Evolutionary conservation across 2,113 vertebrate genomes (phyloP).

Genomic region (Xiphorhynchus elegans): DNA sequence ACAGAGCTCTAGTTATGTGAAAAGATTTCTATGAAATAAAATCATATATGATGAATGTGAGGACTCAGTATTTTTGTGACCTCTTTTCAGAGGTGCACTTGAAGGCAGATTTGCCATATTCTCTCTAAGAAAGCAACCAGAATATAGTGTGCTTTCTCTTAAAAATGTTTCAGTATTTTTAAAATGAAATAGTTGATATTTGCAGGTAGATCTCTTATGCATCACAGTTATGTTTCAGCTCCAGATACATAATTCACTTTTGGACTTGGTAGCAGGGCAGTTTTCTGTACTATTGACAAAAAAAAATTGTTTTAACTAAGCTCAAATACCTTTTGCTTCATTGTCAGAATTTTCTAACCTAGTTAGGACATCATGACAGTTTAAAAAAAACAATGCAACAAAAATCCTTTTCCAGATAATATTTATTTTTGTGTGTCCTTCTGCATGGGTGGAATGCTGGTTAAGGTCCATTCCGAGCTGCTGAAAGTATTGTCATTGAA

Average conservation of each 20-base stretch:
- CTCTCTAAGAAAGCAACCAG: not conserved
- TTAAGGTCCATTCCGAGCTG: not conserved
- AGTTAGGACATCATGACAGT: not conserved
- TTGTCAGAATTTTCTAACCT: slow-evolving; percentile 12
- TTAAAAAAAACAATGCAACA: not conserved
- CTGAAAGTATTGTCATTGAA: not conserved
- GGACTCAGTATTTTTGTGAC: not conserved
- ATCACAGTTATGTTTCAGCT: not conserved
- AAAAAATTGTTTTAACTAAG: slow-evolving; percentile 8
- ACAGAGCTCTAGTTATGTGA: not conserved
- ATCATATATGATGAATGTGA: not conserved
- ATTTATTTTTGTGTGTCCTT: slow-evolving; percentile 9
- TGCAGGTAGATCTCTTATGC: not conserved
- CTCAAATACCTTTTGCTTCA: not conserved
- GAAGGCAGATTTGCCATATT: not conserved
- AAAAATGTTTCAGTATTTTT: not conserved
- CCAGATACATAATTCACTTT: not conserved
- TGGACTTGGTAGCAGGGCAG: not conserved
- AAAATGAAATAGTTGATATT: slow-evolving; percentile 1
- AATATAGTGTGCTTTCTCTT: not conserved
- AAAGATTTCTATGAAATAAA: not conserved
- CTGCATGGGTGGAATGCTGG: not conserved
- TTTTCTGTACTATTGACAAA: not conserved
- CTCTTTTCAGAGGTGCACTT: not conserved
- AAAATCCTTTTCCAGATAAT: not conserved